phyloP scores from a whole-genome alignment of 1,140 invertebrate species.

The Coelopa frigida region DNA sequence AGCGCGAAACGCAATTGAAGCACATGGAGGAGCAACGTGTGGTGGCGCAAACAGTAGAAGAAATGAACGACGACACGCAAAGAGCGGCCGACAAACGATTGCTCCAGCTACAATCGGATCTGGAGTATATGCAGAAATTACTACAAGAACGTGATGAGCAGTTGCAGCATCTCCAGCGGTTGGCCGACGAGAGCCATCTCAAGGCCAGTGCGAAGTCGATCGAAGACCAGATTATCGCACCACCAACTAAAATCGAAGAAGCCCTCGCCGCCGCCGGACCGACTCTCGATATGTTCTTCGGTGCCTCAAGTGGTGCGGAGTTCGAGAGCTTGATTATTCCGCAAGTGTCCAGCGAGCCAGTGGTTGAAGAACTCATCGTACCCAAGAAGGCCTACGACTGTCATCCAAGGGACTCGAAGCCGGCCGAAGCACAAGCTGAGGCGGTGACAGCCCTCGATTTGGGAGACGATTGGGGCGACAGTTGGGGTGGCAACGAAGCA shows the following conservation, averaged over 20 bases:
- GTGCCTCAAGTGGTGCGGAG: background rate
- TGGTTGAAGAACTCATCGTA: slow-evolving; percentile 46
- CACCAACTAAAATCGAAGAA: slow-evolving; percentile 7
- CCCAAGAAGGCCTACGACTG: slow-evolving; percentile 51
- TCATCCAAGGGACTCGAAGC: too few relatives aligned
- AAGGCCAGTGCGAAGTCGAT: slow-evolving; percentile 5
- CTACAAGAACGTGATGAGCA: slow-evolving; percentile 18
- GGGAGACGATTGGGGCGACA: slow-evolving; percentile 40
- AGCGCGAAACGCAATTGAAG: background rate
- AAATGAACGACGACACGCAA: background rate
- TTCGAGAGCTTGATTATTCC: slow-evolving; percentile 18
- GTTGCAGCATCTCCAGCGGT: slow-evolving; percentile 1
- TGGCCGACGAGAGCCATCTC: slow-evolving; percentile 2
- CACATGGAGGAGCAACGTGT: background rate
- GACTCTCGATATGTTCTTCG: slow-evolving; percentile 37
- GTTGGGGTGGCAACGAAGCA: slow-evolving; percentile 49
- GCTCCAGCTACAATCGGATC: slow-evolving; percentile 5
- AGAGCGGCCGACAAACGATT: background rate
- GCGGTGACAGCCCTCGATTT: slow-evolving; percentile 2
- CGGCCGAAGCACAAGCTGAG: slow-evolving; percentile 12
- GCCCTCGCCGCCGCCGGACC: slow-evolving; percentile 14
- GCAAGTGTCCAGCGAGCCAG: slow-evolving; percentile 23
- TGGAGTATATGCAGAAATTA: slow-evolving; percentile 13
- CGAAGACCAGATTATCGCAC: slow-evolving; percentile 14
- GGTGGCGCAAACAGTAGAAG: background rate